Evolutionary conservation across 64 coral and sea anemone species (phyloP), one percentile per base, ranked within the genome.

Genomic region (Stylophora pistillata): DNA sequence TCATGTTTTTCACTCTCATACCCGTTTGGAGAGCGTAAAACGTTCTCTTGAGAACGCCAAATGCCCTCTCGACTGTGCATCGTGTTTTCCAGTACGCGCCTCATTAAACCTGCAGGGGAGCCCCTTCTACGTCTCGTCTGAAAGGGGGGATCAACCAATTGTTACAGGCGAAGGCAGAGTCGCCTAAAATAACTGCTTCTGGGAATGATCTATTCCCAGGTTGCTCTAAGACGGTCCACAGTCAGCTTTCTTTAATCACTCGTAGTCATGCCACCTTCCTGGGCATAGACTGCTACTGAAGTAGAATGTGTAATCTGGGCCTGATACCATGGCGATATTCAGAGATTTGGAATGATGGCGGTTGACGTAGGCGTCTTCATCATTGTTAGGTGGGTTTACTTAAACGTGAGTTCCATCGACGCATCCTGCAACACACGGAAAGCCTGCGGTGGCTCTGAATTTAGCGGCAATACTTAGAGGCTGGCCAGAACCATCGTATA

Each of bases 11-110:
- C 56, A 91, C 89, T 23, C 89, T 85, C 62, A 91, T 56, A 30
- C 89, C 71, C n/a, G 80, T 91, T 65, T 91, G 56, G 32, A 86
- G 72, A 73, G 30, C 74, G 74, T 91, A 86, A 76, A 91, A 91
- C 77, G 0, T 76, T 61, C 85, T 84, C 79, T 91, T 75, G 33
- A 91, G 82, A 33, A 91, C 79, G 18, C 89, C 65, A 52, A 58
- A 29, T 31, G 75, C 78, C 75, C 55, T 68, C 31, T 78, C 23
- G 26, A 78, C 58, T 32, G 72, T 91, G 55, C 74, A 79, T 64
- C 63, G 57, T 75, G 87, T 89, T 56, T 80, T 79, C 76, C 79
- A n/a, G n/a, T 80, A 62, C 71, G 63, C 16, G 25, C 87, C 76
- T 89, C 26, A 65, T 1, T 47, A 47, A 47, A 47, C 7, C 37